Conservation (phyloP, 1,140 invertebrate genomes). For the Octopus bimaculoides region DNA sequence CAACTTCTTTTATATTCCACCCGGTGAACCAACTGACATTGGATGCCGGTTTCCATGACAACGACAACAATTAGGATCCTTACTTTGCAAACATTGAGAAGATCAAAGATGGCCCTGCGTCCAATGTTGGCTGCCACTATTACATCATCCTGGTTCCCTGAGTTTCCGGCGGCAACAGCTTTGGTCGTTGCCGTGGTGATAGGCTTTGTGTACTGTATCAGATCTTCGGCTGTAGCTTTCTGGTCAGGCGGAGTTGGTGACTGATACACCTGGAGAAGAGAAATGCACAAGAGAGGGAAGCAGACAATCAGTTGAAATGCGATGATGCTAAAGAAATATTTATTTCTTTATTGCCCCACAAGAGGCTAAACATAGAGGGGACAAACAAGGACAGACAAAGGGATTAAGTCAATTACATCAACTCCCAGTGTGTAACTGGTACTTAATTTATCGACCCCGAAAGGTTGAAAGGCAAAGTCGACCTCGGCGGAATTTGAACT, state of each 20-base stretch:
- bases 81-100: slow-evolving; percentile 84
- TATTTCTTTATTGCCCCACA: neutral
- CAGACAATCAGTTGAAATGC: neutral
- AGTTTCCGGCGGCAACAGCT: slow-evolving; percentile 91
- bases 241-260: slow-evolving; percentile 58
- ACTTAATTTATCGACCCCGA: too few species aligned
- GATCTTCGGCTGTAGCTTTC: slow-evolving; percentile 82
- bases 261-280: slow-evolving; percentile 69
- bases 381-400: too few species aligned
- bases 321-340: neutral
- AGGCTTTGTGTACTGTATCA: slow-evolving; percentile 88
- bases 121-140: slow-evolving; percentile 96
- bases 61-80: neutral
- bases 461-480: too few species aligned
- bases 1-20: too few species aligned
- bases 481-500: too few species aligned
- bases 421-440: too few species aligned
- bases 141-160: slow-evolving; percentile 91
- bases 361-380: too few species aligned
- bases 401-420: too few species aligned
- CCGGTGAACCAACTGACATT: too few species aligned
- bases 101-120: slow-evolving; percentile 90
- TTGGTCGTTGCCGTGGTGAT: slow-evolving; percentile 94
- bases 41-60: too few species aligned
- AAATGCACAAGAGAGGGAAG: neutral